Base-by-base conservation (phyloP, 2,113 vertebrate species). In the Phoxinus phoxinus region DNA sequence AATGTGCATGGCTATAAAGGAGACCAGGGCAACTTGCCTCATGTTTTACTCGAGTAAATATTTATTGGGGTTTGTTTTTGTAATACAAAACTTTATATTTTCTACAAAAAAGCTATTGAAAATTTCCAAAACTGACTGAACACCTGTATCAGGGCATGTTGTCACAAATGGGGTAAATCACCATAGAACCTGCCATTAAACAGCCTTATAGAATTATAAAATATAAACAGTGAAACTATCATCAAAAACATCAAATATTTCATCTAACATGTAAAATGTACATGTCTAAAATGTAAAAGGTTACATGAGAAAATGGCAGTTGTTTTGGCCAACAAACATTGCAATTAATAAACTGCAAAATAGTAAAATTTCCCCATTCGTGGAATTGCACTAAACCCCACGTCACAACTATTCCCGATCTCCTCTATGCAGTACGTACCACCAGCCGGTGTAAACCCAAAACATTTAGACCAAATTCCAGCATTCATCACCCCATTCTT, bases 401-500 rank as follows among this genome's bases (percentile, higher is more conserved):
- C 21, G 12, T 51, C 23, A 51, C 73, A 15, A 30, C 41, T 46
- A 37, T n/a, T 53, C 6, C 73, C 3, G 15, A 13, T 30, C 73
- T 19, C 46, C 12, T 48, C 72, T 46, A n/a, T 74, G 72, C 44
- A 37, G 30, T 74, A 25, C 1, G 3, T 63, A 21, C 10, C 77
- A 44, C 58, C 12, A 44, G 77, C 13, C 77, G 63, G 35, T 25
- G 25, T 58, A 44, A 58, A 63, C n/a, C 25, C 21, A 27, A 46
- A 82, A 41, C 48, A 71, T 83, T 72, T 83, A 25, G 85, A 41
- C 83, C 87, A 82, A 90, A 89, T 90, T 89, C 89, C 80, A 84
- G 90, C 85, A 94, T 93, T 87, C 90, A 92, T 92, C 92, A 93
- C 86, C 72, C 83, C 86, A n/a, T 87, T 67, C 46, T 86, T 88